Conservation (phyloP, 2,113 vertebrate species). For the Chlorodrepanis virens region DNA sequence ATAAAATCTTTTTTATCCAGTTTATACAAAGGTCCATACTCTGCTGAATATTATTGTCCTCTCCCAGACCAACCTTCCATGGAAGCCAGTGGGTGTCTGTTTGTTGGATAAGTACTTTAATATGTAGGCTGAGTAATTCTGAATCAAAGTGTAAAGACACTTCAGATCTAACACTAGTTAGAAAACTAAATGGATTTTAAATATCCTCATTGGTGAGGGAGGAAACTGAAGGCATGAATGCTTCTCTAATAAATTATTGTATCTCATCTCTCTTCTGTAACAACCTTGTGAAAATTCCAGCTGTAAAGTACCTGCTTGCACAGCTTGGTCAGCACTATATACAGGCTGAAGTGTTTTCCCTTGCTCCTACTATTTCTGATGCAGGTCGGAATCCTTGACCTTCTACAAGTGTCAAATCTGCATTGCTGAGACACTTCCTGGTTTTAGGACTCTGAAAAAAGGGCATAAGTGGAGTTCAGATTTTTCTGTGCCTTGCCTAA, state of each 20-base stretch:
- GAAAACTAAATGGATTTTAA: neutral
- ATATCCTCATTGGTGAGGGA: neutral
- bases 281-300: neutral
- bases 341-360: neutral
- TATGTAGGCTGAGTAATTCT: neutral
- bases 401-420: neutral
- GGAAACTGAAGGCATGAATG: neutral
- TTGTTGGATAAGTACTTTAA: neutral
- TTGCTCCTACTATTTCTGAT: neutral
- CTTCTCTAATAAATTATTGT: neutral
- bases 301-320: neutral
- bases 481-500: neutral
- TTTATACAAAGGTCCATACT: neutral
- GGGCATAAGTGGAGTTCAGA: neutral
- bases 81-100: neutral
- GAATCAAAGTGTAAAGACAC: neutral
- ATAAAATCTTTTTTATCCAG: neutral
- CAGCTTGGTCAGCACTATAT: neutral
- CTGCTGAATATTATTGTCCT: neutral
- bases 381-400: neutral
- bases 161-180: neutral
- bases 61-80: neutral
- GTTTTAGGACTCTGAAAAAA: neutral
- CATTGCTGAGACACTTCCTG: neutral
- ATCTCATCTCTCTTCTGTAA: neutral